A percentile compares a stretch with the other conserved stretches of the same genome.
phyloP scores from a whole-genome alignment of 2,888 invertebrate genomes.

The Ceratothoa steindachneri region DNA sequence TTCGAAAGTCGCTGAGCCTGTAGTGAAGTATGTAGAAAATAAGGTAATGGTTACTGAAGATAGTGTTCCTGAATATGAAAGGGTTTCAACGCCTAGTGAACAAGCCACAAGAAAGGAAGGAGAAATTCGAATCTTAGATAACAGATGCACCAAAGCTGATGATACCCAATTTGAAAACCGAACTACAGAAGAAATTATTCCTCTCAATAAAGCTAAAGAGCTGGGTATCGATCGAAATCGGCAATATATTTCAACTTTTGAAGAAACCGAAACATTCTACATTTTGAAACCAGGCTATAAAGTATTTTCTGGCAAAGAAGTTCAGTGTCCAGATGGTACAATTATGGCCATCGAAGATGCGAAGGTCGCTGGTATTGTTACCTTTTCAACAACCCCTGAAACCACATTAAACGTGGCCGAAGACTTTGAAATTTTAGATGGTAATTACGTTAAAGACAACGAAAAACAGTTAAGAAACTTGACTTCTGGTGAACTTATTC shows the following conservation, averaged over 20 bases:
- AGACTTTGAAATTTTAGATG: background rate
- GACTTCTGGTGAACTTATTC: background rate
- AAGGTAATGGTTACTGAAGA: no score
- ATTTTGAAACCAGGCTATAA: background rate
- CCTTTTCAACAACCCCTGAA: slow-evolving; percentile 66
- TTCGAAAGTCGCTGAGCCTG: no score
- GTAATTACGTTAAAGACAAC: background rate
- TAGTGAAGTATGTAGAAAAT: no score
- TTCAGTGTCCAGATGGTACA: background rate
- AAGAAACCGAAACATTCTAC: background rate
- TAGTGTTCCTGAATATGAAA: no score
- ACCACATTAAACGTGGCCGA: no score
- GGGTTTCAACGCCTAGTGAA: no score
- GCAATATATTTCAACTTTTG: slow-evolving; percentile 16
- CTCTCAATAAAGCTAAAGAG: background rate
- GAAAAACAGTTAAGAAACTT: background rate
- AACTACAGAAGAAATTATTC: background rate
- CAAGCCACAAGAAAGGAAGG: no score
- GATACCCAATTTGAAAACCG: no score
- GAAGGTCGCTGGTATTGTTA: background rate
- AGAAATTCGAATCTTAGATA: no score
- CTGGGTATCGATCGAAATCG: slow-evolving; percentile 26
- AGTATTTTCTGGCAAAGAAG: background rate
- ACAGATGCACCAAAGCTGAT: no score
- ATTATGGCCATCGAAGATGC: background rate